phyloP scores from a whole-genome alignment of 2,888 invertebrate species.

The Argyresthia goedartella region DNA sequence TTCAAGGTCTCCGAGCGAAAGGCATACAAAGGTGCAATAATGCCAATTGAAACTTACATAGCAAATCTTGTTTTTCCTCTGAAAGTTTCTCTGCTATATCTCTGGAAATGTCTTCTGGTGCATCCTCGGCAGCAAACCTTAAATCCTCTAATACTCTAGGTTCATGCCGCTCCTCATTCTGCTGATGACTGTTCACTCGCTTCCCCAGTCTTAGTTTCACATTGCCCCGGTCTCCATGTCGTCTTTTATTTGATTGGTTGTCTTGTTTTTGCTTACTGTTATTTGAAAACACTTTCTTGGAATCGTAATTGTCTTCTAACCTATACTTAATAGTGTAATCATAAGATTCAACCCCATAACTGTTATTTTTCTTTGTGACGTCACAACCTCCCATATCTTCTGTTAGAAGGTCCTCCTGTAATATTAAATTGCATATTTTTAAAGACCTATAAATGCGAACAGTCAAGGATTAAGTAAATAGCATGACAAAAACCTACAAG shows the following conservation, averaged over 20 bases:
- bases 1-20: too few species aligned
- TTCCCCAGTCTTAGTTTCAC: conserved; percentile 69
- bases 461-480: too few species aligned
- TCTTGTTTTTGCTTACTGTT: conserved; percentile 26
- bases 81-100: conserved; percentile 81
- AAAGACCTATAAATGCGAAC: not conserved
- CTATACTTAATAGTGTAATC: conserved; percentile 77
- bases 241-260: conserved; percentile 66
- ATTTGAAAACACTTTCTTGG: conserved; percentile 45
- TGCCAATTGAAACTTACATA: conserved; percentile 72
- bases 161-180: conserved; percentile 62
- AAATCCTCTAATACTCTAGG: conserved; percentile 73
- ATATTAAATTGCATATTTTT: not conserved
- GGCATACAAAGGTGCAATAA: too few species aligned
- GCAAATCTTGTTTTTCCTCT: conserved; percentile 80
- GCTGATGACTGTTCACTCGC: conserved; percentile 48
- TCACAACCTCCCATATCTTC: conserved; percentile 84
- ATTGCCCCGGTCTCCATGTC: conserved; percentile 70
- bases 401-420: conserved; percentile 84
- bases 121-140: conserved; percentile 53
- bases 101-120: conserved; percentile 72
- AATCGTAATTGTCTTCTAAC: conserved; percentile 63
- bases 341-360: conserved; percentile 83
- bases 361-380: conserved; percentile 76
- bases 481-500: too few species aligned